Percentiles rank a stretch among this genome's conserved stretches.
phyloP scores from a whole-genome alignment of 2,797 vertebrate species.

The Hafferia zeledoni region DNA sequence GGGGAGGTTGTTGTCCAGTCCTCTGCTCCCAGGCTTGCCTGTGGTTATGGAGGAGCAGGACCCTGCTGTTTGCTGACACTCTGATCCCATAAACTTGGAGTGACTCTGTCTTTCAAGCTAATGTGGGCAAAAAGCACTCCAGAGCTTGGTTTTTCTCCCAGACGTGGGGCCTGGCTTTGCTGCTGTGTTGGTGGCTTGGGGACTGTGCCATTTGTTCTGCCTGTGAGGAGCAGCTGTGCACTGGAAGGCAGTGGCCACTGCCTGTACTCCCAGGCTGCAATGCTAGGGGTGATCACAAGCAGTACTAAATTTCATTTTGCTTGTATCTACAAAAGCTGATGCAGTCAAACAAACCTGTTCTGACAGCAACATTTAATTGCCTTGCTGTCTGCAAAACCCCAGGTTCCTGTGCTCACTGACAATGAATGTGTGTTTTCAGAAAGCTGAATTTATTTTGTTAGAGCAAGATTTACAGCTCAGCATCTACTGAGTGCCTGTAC shows the following conservation, averaged over 20 bases:
- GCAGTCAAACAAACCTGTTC: slow-evolving; percentile 67
- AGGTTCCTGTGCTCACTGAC: slow-evolving; percentile 21
- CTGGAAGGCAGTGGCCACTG: neutral
- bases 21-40: neutral
- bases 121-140: neutral
- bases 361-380: slow-evolving; percentile 72
- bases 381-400: slow-evolving; percentile 2
- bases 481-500: neutral
- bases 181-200: neutral
- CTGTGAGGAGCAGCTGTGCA: neutral
- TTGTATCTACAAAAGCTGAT: slow-evolving; percentile 17
- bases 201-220: neutral
- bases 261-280: neutral
- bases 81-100: neutral
- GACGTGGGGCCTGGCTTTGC: neutral
- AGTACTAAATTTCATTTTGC: slow-evolving; percentile 19
- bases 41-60: neutral
- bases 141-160: fast-evolving
- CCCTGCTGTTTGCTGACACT: neutral
- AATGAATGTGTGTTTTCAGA: slow-evolving; percentile 45
- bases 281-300: neutral
- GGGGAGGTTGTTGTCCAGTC: neutral
- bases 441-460: slow-evolving; percentile 58
- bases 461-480: slow-evolving; percentile 47
- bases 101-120: neutral